Conservation (phyloP, 2,888 invertebrate genomes). For the Cecidostiba fungosa region DNA sequence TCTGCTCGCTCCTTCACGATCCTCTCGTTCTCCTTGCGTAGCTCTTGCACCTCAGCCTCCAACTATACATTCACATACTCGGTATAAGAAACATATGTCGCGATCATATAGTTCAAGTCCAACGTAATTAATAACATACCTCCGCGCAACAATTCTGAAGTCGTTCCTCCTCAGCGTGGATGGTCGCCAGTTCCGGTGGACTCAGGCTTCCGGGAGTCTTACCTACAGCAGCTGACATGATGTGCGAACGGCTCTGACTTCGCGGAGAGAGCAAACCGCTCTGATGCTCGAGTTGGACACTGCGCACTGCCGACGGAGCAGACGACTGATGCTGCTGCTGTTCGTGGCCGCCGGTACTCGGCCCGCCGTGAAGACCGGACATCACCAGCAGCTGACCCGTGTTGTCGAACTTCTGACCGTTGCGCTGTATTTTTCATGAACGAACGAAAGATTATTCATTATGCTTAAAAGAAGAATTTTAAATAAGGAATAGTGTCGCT, state of each 20-base stretch:
- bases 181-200: neutral
- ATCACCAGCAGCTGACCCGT: neutral
- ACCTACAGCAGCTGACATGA: neutral
- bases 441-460: neutral
- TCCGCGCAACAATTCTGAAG: slow-evolving; percentile 41
- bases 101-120: no score
- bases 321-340: neutral
- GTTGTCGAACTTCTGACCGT: neutral
- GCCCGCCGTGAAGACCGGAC: no score
- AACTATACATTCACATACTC: slow-evolving; percentile 66
- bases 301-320: neutral
- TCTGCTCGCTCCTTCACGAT: slow-evolving; percentile 74
- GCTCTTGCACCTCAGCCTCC: slow-evolving; percentile 70
- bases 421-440: neutral
- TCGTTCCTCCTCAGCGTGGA: slow-evolving; percentile 39
- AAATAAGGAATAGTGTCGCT: neutral
- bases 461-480: neutral
- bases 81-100: neutral
- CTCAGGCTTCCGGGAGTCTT: neutral
- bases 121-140: neutral
- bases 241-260: neutral
- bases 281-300: slow-evolving; percentile 7
- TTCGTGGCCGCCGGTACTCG: neutral
- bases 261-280: neutral
- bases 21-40: slow-evolving; percentile 74